Percentiles rank a stretch among this genome's conserved stretches.
Evolutionary conservation across 2,113 vertebrate species (phyloP).

Genomic region (Hymenochirus boettgeri): DNA sequence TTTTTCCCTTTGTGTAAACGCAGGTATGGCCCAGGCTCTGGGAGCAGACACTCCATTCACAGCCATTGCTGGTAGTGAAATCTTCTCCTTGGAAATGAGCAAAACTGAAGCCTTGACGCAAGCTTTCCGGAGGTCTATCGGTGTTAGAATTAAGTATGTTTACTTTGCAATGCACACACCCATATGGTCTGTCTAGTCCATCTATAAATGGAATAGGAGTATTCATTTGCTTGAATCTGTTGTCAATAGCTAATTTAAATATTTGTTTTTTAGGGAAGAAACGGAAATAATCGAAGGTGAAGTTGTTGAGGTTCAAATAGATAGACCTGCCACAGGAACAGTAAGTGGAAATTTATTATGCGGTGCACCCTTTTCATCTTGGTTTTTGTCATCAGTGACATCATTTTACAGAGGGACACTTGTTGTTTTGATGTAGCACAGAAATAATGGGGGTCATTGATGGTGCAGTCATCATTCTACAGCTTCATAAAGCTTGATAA

Average conservation of each 20-base stretch:
- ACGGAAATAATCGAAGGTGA: constrained; percentile 94
- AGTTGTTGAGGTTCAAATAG: constrained; percentile 93
- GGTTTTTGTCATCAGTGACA: no score
- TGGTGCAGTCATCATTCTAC: no score
- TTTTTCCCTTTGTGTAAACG: constrained; percentile 36
- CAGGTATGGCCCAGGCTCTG: constrained; percentile 86
- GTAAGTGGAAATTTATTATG: no score
- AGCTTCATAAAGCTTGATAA: no score
- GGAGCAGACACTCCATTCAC: constrained; percentile 85
- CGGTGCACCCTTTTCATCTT: no score
- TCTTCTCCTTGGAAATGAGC: constrained; percentile 93
- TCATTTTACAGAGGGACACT: no score
- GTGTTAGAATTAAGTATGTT: constrained; percentile 86
- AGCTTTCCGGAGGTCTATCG: constrained; percentile 85
- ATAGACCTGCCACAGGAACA: constrained; percentile 88
- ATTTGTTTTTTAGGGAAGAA: constrained; percentile 72
- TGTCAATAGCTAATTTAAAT: constrained; percentile 3
- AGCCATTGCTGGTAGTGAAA: constrained; percentile 85
- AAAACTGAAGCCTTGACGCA: constrained; percentile 89
- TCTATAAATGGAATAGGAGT: no score
- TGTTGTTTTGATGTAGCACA: no score
- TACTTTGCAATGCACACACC: not conserved
- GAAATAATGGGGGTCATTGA: no score
- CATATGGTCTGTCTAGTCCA: not conserved
- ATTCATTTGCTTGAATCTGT: no score